Base-by-base conservation (phyloP, 2,888 invertebrate genomes). In the Metalampra italica region DNA sequence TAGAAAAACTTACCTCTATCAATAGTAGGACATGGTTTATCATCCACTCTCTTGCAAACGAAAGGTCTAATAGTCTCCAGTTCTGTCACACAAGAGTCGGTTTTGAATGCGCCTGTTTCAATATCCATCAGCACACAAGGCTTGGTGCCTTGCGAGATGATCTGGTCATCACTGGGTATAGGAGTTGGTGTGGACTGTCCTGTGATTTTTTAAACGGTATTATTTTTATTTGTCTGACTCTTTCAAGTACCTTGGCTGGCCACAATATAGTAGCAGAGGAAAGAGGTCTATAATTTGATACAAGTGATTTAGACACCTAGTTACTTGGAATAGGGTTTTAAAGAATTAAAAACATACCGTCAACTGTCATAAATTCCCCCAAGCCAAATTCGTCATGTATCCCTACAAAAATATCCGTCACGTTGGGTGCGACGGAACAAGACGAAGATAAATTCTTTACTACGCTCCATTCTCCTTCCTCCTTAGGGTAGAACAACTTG, bases 361-460 rank as follows among this genome's bases (percentile, higher is more conserved):
- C 69, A 44, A 73, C 57, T n/a, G 75, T 75, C 2, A 76, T 56
- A 40, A 69, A 76, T 44, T 76, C 67, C 29, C 73, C 73, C 5
- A 69, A 29, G 2, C 60, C 53, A 48, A 66, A 75, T 43, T 69
- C 64, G 45, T 76, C 65, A 14, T 71, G 73, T 7, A 71, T 55
- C 1, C 78, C 78, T 9, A 78, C 63, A 39, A 64, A 71, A 30
- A 75, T 66, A 0, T 69, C 65, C 0, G 68, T 60, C 0, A 57
- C 51, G 45, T 69, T 74, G 0, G 59, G 64, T 3, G 43, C 12
- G 14, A 45, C 48, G 3, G 14, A 32, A 48, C 63, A 56, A 7
- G 48, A 43, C 0, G 66, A 60, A 0, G 60, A 59, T 15, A 71
- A 51, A 5, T 64, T 65, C 30, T 65, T 69, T 0, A 64, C 69